Base-by-base conservation (phyloP, 2,113 vertebrate genomes). In the Stomatorhinus ivindoensis region DNA sequence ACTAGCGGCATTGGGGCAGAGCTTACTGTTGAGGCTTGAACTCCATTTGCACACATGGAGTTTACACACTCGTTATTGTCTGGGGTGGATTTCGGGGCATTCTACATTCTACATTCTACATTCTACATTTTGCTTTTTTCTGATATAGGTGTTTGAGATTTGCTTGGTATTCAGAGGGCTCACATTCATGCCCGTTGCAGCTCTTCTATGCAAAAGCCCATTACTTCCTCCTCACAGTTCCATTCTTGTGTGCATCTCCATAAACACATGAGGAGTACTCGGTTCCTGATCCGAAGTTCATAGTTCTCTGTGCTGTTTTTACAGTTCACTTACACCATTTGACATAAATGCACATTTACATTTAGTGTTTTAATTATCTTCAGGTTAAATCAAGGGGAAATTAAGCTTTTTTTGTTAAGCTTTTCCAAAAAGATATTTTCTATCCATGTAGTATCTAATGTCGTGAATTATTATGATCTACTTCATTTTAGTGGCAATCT, bases 171-270 rank as follows among this genome's bases (percentile, higher is more conserved):
- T 58, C 46, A 35, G 48, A 15, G 53, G 42, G 35, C 35, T 39
- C 13, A 44, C 3, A 90, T 91, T 65, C 83, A 82, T 39, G 0
- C 83, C 84, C 88, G 31, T 88, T 90, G 89, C 89, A 92, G 1
- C 50, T 91, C 92, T 93, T 94, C 94, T 95, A 95, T 95, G 94
- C 95, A 95, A 95, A 93, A 90, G 94, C 93, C 93, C 93, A 93
- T 92, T 44, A 89, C 93, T 91, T 91, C 90, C 93, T 92, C 91
- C 90, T 92, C 90, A 91, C 86, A 47, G 89, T 88, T 58, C 90
- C 91, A 93, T 93, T 91, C 91, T 90, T 92, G n/a, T 89, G 88
- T 92, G 91, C 92, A 91, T 92, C 92, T 91, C 90, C 39, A 80
- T 90, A 87, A 80, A 85, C 44, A 85, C 44, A 53, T 44, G 46